phyloP scores from a whole-genome alignment of 2,888 invertebrate genomes.

The Mythimna pallens region DNA sequence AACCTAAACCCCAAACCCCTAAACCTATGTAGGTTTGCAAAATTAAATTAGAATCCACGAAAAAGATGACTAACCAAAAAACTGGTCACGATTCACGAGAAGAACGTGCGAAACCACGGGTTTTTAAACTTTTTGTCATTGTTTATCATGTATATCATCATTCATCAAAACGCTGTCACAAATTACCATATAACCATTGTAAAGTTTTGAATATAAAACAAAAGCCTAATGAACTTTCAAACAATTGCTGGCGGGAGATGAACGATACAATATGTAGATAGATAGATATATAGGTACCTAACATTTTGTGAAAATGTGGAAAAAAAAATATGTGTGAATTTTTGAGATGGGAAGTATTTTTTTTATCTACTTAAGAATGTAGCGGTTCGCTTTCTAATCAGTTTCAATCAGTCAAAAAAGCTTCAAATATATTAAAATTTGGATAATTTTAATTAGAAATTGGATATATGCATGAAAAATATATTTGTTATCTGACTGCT shows the following conservation, averaged over 20 bases:
- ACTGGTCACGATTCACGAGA: constrained; percentile 5
- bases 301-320: not conserved
- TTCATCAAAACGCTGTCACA: constrained; percentile 35
- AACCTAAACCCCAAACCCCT: no score
- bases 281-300: no score
- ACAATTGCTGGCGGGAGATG: constrained; percentile 38
- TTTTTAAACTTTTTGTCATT: constrained; percentile 21
- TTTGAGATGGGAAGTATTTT: no score
- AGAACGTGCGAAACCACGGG: constrained; percentile 8
- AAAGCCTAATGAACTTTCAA: constrained; percentile 42
- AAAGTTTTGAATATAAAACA: constrained; percentile 30
- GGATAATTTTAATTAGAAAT: no score
- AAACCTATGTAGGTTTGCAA: not conserved
- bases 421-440: no score
- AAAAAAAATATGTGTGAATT: not conserved
- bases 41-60: not conserved
- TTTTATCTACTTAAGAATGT: no score
- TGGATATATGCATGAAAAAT: no score
- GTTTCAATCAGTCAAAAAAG: no score
- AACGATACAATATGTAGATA: constrained; percentile 17
- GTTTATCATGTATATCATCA: constrained; percentile 14
- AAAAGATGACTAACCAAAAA: constrained; percentile 21
- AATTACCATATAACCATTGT: constrained; percentile 37
- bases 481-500: no score
- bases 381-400: no score